Evolutionary conservation across 2,797 vertebrate genomes (phyloP).

Genomic region (Ctenopoma multispine): DNA sequence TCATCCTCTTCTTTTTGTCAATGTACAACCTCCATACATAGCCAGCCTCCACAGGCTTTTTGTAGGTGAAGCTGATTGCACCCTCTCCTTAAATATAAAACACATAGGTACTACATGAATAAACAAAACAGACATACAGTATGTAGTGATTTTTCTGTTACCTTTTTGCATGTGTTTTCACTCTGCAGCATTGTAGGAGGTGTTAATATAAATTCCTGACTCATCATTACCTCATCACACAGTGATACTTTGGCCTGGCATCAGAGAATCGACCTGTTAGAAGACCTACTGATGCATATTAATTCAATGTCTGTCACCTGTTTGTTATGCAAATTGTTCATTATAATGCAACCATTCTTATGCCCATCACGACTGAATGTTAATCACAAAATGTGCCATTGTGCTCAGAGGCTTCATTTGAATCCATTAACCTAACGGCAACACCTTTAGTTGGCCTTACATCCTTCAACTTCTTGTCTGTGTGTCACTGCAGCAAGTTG

Average conservation of each 20-base stretch:
- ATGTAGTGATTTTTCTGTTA: neutral
- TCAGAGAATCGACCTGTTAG: conserved; percentile 53
- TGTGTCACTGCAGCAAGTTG: conserved; percentile 66
- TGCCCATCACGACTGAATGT: conserved; percentile 68
- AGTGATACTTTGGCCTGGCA: conserved; percentile 50
- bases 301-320: conserved; percentile 69
- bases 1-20: neutral
- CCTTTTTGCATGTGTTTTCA: neutral
- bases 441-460: conserved; percentile 68
- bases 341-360: conserved; percentile 68
- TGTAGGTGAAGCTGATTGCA: neutral
- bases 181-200: conserved; percentile 27
- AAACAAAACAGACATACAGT: neutral
- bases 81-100: too few relatives aligned
- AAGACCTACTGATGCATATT: conserved; percentile 70
- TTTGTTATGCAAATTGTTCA: conserved; percentile 77
- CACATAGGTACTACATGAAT: too few relatives aligned
- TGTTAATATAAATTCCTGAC: conserved; percentile 58
- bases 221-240: conserved; percentile 66
- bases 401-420: conserved; percentile 61
- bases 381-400: conserved; percentile 75
- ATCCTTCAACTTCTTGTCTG: conserved; percentile 70
- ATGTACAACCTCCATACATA: too few relatives aligned
- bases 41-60: neutral
- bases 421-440: conserved; percentile 74